These are phyloP conservation scores for Trididemnum clinides DNA, from an alignment of 23 tunicate species.

Conservation along the genomic window DNA sequence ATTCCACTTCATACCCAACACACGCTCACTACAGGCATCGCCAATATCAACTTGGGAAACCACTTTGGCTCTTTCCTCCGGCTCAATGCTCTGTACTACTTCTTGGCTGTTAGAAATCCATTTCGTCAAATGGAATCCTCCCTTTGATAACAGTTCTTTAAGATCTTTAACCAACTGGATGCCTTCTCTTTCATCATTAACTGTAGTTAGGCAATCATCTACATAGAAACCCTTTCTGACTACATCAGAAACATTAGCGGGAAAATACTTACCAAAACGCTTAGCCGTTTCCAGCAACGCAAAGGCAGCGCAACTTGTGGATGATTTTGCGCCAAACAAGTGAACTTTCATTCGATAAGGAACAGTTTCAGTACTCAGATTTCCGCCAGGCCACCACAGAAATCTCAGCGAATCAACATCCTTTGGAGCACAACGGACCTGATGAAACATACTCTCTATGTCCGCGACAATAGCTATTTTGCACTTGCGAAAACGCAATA, in stretches of 20 bases:
- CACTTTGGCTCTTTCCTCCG: slow-evolving; percentile 32
- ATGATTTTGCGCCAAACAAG: slow-evolving; percentile 42
- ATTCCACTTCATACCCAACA: slow-evolving; percentile 9
- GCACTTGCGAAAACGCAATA: slow-evolving; percentile 24
- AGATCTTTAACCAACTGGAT: not conserved
- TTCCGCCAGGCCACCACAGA: slow-evolving; percentile 38
- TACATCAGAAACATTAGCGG: not conserved
- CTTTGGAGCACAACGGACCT: slow-evolving; percentile 10
- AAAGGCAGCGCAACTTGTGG: slow-evolving; percentile 17
- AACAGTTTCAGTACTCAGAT: not conserved
- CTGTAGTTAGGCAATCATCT: slow-evolving; percentile 16
- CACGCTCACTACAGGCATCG: not conserved
- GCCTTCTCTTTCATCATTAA: not conserved
- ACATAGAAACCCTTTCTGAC: slow-evolving; percentile 35
- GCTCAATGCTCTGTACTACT: not conserved
- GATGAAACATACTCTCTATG: slow-evolving; percentile 35
- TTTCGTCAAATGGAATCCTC: slow-evolving; percentile 30
- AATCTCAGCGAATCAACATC: slow-evolving; percentile 19
- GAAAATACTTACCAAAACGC: not conserved
- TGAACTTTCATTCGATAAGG: slow-evolving; percentile 21
- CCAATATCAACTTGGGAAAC: not conserved
- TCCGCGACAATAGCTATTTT: slow-evolving; percentile 29
- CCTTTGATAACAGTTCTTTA: not conserved
- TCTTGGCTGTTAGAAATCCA: not conserved
- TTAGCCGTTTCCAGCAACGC: not conserved